phyloP scores from a whole-genome alignment of 2,113 vertebrate species.

The Mesocricetus auratus region DNA sequence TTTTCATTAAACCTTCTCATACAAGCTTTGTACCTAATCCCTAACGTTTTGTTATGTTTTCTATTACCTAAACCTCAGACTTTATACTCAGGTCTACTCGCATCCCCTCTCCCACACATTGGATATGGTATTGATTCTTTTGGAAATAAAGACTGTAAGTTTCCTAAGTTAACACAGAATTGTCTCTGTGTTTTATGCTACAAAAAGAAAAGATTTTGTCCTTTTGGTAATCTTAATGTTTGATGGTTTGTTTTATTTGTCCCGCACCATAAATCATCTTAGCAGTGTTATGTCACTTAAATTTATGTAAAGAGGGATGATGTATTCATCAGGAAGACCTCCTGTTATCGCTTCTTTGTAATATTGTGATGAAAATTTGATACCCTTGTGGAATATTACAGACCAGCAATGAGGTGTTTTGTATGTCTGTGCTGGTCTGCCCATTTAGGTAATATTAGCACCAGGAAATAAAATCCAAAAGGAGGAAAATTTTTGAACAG shows the following conservation, averaged over 20 bases:
- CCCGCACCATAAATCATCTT: slow-evolving; percentile 13
- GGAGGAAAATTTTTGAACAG: not conserved
- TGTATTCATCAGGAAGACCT: not conserved
- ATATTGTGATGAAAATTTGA: not conserved
- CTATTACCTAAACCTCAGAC: not conserved
- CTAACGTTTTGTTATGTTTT: not conserved
- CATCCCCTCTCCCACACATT: not conserved
- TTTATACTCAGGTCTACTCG: slow-evolving; percentile 14
- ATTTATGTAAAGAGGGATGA: not conserved
- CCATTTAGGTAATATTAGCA: not conserved
- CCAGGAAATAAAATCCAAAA: slow-evolving; percentile 56
- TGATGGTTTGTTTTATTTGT: not conserved
- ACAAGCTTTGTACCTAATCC: not conserved
- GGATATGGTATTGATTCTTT: not conserved
- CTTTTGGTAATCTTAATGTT: not conserved
- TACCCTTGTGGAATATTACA: not conserved
- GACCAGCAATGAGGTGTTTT: slow-evolving; percentile 8
- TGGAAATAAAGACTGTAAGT: slow-evolving; percentile 3
- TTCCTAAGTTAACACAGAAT: not conserved
- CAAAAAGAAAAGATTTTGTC: not conserved
- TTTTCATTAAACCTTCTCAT: slow-evolving; percentile 1
- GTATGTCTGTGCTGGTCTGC: not conserved
- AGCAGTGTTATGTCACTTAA: not conserved
- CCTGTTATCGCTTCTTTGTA: not conserved
- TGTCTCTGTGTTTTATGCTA: slow-evolving; percentile 28